Base-by-base conservation (phyloP, 2,888 invertebrate genomes). In the Caenorhabditis uteleia region DNA sequence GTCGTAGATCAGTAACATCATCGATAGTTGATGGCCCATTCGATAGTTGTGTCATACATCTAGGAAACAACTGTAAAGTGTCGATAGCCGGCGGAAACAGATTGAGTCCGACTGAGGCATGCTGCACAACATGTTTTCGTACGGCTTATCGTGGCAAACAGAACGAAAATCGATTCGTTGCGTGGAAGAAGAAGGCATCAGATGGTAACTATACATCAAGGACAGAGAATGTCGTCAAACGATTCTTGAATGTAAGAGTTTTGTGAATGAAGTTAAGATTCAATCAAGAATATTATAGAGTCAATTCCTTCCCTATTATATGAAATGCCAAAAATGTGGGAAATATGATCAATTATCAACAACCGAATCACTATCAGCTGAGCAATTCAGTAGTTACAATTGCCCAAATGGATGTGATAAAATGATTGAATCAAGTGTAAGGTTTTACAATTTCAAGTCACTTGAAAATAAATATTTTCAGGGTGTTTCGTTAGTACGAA, bases 171-270 rank as follows among this genome's bases (percentile, higher is more conserved):
- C 25, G 36, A 16, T 61, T 61, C 31, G 1, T 36, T 18, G 29
- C 16, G 1, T 61, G 61, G 61, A 61, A 61, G 23, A 12, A 39
- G 29, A 40, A 43, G 33, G 55, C 61, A 16, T 47, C 31, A 18
- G 61, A 61, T 31, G 61, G 61, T 20, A 55, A 55, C 29, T 31
- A 16, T 8, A 26, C 27, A 2, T 12, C 50, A 18, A 38, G 42
- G 23, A 39, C 23, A 26, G 51, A 55, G 1, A 49, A 61, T n/a
- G 49, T 48, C 18, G 61, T 49, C 8, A 61, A 55, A 31, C 29
- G 61, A 61, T 61, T 44, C 46, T 36, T 61, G 18, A 61, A 61
- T 61, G 61, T 61, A 29, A 46, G 49, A n/a, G n/a, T n/a, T 40
- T 36, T 31, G 29, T 20, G 2, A 6, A 10, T 34, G 21, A 33